Conservation (phyloP, 2,113 vertebrate species). For the Paedocypris sp. region DNA sequence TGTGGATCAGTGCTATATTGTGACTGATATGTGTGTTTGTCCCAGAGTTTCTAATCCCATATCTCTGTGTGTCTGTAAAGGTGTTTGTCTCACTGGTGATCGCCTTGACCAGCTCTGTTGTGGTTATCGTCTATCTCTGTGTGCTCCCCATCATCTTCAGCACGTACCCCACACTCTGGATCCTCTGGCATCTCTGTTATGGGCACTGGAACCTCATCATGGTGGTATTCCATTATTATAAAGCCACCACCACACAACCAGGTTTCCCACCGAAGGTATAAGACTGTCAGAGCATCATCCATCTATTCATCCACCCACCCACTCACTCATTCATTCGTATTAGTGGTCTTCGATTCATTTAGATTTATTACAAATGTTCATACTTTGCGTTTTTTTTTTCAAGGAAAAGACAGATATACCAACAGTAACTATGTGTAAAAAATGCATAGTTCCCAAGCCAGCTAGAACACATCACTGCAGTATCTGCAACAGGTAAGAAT, state of each 20-base stretch:
- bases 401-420: constrained; percentile 66
- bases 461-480: constrained; percentile 94
- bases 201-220: constrained; percentile 95
- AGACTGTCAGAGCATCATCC: too few species aligned
- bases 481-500: constrained; percentile 82
- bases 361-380: too few species aligned
- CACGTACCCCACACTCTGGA: constrained; percentile 71
- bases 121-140: constrained; percentile 81
- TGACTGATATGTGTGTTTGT: too few species aligned
- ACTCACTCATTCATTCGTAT: too few species aligned
- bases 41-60: background rate
- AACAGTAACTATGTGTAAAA: constrained; percentile 86
- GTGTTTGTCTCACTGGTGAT: constrained; percentile 87
- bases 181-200: constrained; percentile 78
- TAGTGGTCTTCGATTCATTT: too few species aligned
- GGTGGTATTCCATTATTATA: constrained; percentile 94
- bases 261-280: constrained; percentile 85
- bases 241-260: constrained; percentile 80
- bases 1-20: too few species aligned
- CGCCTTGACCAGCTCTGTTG: constrained; percentile 74
- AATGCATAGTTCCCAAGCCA: constrained; percentile 89
- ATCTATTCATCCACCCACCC: too few species aligned
- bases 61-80: constrained; percentile 43
- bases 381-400: background rate
- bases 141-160: constrained; percentile 78